These are phyloP conservation scores for Hydrolagus colliei DNA, from an alignment of 2,797 vertebrate species.

Conservation along the genomic window DNA sequence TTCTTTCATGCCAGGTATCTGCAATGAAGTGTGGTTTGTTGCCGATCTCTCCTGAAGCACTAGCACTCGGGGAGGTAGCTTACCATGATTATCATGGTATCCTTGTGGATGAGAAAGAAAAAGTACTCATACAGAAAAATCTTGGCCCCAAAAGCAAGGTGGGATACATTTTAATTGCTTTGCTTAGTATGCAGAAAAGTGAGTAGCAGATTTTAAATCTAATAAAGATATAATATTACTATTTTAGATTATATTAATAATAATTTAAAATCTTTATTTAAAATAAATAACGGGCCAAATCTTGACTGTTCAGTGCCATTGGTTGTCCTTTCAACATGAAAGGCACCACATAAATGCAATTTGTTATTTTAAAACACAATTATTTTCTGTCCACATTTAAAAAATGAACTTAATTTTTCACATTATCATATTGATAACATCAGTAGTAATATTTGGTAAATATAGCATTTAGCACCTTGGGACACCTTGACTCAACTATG, in stretches of 20 bases:
- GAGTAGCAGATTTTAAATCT: background rate
- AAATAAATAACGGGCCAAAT: no score
- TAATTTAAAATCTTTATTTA: no score
- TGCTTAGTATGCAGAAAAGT: background rate
- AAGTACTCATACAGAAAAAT: slow-evolving; percentile 77
- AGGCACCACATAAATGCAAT: no score
- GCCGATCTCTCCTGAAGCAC: slow-evolving; percentile 87
- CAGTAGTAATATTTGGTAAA: no score
- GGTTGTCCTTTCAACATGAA: no score
- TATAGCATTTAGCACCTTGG: no score
- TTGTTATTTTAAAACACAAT: no score
- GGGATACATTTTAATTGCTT: slow-evolving; percentile 36
- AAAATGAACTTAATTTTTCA: no score
- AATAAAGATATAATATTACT: background rate
- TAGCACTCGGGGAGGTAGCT: slow-evolving; percentile 81
- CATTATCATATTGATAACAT: no score
- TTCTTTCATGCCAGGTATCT: slow-evolving; percentile 72
- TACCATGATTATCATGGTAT: slow-evolving; percentile 97
- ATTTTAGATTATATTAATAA: background rate
- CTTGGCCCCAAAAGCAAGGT: slow-evolving; percentile 90
- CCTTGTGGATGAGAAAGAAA: slow-evolving; percentile 83
- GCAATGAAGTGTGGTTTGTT: slow-evolving; percentile 94
- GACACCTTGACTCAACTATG: no score
- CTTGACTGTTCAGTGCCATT: no score
- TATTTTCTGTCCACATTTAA: no score